Percentiles rank a stretch among this genome's conserved stretches.
phyloP scores from a whole-genome alignment of 2,888 invertebrate species.

The Tricholauxania praeusta region DNA sequence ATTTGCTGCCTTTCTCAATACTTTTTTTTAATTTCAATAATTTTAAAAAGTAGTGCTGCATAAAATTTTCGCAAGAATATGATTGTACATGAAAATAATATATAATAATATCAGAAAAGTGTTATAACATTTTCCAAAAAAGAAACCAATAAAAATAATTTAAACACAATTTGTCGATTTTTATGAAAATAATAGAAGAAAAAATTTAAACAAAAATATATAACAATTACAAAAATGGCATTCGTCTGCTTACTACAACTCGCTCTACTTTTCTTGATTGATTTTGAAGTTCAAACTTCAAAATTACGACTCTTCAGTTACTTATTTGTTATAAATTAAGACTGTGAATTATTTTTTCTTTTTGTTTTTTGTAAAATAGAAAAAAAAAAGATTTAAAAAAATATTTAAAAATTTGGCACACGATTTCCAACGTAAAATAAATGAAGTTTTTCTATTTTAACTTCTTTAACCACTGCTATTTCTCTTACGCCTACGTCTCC shows the following conservation, averaged over 20 bases:
- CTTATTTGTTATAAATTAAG: slow-evolving; percentile 18
- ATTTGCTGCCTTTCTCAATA: too few species aligned
- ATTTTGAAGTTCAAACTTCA: slow-evolving; percentile 14
- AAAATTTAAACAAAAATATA: slow-evolving; percentile 12
- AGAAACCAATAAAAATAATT: too few species aligned
- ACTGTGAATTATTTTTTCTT: slow-evolving; percentile 23
- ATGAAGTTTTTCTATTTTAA: too few species aligned
- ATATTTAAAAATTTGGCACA: slow-evolving; percentile 61
- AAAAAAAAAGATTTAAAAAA: slow-evolving; percentile 14
- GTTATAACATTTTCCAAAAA: too few species aligned
- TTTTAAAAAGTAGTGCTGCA: too few species aligned
- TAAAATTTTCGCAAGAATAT: too few species aligned
- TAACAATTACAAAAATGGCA: slow-evolving; percentile 32
- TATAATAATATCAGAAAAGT: too few species aligned
- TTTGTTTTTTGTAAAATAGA: slow-evolving; percentile 25
- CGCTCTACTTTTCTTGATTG: not conserved
- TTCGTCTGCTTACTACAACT: not conserved
- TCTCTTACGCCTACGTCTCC: slow-evolving; percentile 23
- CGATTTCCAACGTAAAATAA: slow-evolving; percentile 55
- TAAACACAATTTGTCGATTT: too few species aligned
- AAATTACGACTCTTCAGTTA: not conserved
- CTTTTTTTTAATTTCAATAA: too few species aligned
- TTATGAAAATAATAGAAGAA: not conserved
- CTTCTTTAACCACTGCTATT: not conserved
- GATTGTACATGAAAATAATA: too few species aligned